Conservation (phyloP, 35 echinoderm and acorn worm species). For the Apostichopus japonicus region DNA sequence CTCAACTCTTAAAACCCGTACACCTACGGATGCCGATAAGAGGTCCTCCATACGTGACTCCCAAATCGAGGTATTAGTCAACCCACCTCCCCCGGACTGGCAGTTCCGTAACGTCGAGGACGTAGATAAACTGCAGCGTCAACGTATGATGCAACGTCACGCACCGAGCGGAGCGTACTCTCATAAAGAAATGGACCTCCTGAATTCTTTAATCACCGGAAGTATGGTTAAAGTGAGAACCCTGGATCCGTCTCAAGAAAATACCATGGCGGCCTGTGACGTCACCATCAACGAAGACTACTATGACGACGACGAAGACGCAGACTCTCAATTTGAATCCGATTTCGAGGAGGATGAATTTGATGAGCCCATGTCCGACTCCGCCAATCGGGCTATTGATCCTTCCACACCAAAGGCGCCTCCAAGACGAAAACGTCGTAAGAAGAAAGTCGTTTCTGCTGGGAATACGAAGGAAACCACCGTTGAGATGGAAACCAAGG, state of each 20-base stretch:
- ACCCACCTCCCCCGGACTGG: slow-evolving; percentile 54
- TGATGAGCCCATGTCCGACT: slow-evolving; percentile 50
- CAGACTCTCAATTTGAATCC: slow-evolving; percentile 54
- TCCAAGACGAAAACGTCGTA: slow-evolving; percentile 27
- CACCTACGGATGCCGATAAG: not conserved
- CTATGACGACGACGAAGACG: slow-evolving; percentile 20
- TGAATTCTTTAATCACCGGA: slow-evolving; percentile 42
- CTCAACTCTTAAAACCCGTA: not conserved
- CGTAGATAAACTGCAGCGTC: slow-evolving; percentile 17
- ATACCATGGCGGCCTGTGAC: not conserved
- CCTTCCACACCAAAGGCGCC: slow-evolving; percentile 11
- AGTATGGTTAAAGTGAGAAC: slow-evolving; percentile 29
- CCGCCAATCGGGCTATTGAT: slow-evolving; percentile 32
- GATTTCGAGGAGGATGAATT: slow-evolving; percentile 62
- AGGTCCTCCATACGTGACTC: slow-evolving; percentile 14
- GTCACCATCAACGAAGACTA: not conserved
- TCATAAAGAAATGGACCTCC: slow-evolving; percentile 45
- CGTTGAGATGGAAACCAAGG: slow-evolving; percentile 5
- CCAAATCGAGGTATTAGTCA: slow-evolving; percentile 46
- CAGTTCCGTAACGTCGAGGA: slow-evolving; percentile 51
- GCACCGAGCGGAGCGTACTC: slow-evolving; percentile 37
- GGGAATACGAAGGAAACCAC: not conserved
- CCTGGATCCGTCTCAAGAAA: not conserved
- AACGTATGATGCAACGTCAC: slow-evolving; percentile 10
- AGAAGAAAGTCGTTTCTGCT: not conserved